These are phyloP conservation scores for Brachionus paranguensis DNA, from an alignment of 1,140 invertebrate genomes.

Conservation along the genomic window DNA sequence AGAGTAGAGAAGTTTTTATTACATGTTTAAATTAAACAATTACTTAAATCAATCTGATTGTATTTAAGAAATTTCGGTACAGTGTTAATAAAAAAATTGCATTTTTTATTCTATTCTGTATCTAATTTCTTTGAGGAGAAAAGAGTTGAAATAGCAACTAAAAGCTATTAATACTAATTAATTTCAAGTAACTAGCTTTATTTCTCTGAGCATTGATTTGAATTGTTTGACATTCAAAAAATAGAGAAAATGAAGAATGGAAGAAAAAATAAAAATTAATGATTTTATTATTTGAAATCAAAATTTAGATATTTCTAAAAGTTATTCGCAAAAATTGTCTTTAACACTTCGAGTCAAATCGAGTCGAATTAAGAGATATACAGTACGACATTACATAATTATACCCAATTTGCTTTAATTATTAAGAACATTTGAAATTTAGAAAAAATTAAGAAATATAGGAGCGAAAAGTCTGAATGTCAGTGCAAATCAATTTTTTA, in stretches of 20 bases:
- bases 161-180: conserved; percentile 23
- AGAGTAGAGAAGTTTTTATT: not conserved
- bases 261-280: not conserved
- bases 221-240: not conserved
- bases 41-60: not conserved
- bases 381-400: not conserved
- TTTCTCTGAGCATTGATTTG: not conserved
- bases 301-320: not conserved
- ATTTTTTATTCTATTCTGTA: not conserved
- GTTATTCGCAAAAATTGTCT: not conserved
- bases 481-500: not conserved
- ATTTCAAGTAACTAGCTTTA: conserved; percentile 11
- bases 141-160: not conserved
- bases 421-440: too few relatives aligned
- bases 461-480: not conserved
- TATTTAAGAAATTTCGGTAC: not conserved
- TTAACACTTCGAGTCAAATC: not conserved
- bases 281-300: not conserved
- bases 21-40: not conserved
- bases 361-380: not conserved
- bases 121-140: not conserved
- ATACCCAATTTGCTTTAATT: too few relatives aligned
- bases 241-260: not conserved
- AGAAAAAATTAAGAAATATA: too few relatives aligned
- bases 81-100: not conserved